phyloP scores from a whole-genome alignment of 2,888 invertebrate genomes.

The Idaea dimidiata region DNA sequence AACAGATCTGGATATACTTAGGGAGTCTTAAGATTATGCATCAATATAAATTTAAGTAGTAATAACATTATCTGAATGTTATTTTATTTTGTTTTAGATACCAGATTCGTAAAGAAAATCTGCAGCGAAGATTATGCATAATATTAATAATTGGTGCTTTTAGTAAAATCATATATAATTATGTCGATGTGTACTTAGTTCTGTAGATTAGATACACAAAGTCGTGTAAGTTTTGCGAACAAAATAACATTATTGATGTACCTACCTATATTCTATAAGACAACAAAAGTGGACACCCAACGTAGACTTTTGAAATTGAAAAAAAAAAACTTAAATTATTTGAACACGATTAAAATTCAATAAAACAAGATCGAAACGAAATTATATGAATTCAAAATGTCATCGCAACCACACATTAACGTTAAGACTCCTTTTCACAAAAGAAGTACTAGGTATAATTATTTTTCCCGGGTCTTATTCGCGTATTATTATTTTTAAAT shows the following conservation, averaged over 20 bases:
- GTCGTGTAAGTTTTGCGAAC: not conserved
- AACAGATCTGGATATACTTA: not conserved
- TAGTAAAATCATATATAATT: not conserved
- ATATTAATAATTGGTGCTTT: not conserved
- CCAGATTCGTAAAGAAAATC: not conserved
- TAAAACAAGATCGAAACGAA: too few relatives aligned
- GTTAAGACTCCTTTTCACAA: too few relatives aligned
- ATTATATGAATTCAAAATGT: too few relatives aligned
- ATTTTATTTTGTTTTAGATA: conserved; percentile 1
- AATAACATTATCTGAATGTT: not conserved
- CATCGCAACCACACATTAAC: too few relatives aligned
- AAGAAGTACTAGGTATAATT: too few relatives aligned
- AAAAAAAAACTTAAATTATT: too few relatives aligned
- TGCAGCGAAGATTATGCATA: not conserved
- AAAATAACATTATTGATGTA: not conserved
- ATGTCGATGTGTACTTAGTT: not conserved
- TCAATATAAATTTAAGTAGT: not conserved
- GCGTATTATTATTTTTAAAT: too few relatives aligned
- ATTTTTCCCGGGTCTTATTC: too few relatives aligned
- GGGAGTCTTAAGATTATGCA: not conserved
- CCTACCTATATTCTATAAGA: not conserved
- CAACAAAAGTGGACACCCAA: too few relatives aligned
- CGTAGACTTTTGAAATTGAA: too few relatives aligned
- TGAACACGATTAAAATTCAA: too few relatives aligned
- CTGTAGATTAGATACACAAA: not conserved